Percentiles rank a stretch among this genome's conserved stretches.
Conservation (phyloP, 2,888 invertebrate genomes). For the Microctonus hyperodae region DNA sequence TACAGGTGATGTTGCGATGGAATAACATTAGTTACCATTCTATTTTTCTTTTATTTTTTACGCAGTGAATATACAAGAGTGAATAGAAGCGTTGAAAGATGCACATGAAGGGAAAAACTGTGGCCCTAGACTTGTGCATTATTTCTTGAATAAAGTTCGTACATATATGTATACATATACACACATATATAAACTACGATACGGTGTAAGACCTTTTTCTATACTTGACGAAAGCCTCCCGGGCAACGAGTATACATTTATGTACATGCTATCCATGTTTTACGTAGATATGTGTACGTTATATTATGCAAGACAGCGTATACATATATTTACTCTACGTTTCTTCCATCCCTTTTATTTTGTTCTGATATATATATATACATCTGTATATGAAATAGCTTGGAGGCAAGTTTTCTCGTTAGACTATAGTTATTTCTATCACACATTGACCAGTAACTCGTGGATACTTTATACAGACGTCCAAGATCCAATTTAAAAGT, state of each 20-base stretch:
- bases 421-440: slow-evolving; percentile 11
- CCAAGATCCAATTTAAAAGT: neutral
- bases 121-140: slow-evolving; percentile 38
- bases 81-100: slow-evolving; percentile 9
- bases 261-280: neutral
- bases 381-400: slow-evolving; percentile 24
- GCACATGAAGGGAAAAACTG: slow-evolving; percentile 23
- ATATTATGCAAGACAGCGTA: neutral
- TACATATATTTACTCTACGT: neutral
- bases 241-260: neutral
- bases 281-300: too few species aligned
- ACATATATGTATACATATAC: too few species aligned
- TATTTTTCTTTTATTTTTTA: slow-evolving; percentile 22
- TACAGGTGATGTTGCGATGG: neutral
- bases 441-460: slow-evolving; percentile 3
- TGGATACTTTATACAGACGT: neutral
- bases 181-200: neutral
- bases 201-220: neutral
- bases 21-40: neutral
- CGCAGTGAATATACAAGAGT: neutral
- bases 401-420: slow-evolving; percentile 24
- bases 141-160: slow-evolving; percentile 30
- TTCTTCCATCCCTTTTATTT: too few species aligned
- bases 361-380: slow-evolving; percentile 14
- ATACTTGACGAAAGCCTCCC: neutral